Evolutionary conservation across 2,113 vertebrate species (phyloP), one percentile per base, ranked within the genome.

Genomic region (Chelonoidis abingdonii): DNA sequence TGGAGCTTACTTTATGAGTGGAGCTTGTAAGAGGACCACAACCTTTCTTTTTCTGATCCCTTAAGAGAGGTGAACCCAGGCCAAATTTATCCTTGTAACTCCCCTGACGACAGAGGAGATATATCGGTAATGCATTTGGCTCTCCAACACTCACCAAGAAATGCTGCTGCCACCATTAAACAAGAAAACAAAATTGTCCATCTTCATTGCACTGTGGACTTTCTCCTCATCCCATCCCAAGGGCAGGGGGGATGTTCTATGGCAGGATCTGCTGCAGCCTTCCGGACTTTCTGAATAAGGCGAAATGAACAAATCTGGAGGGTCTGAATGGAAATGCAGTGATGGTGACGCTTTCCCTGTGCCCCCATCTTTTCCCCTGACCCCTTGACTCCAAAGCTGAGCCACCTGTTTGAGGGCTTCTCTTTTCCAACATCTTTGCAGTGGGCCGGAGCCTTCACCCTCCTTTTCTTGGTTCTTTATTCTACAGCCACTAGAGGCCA

Each of bases 401-500:
- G 7, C 38, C 25, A 10, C 25, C n/a, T 41, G 5, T 29, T 29
- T 27, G 75, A 47, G 11, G 44, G 41, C 41, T 13, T 59, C 82
- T 38, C 27, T 57, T n/a, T 78, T 78, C 41, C 75, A 47, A 57
- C 41, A 62, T 47, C 41, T 59, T 38, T 83, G 81, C 56, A 47
- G 5, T 59, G n/a, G 49, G 12, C 53, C 8, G 6, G 52, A 56
- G 12, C 12, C 41, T 88, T 10, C 84, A 83, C 87, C 22, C 14
- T 17, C 49, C 83, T 44, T 53, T 56, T 53, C 53, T 0, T 8
- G 76, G 52, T 24, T 84, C 95, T 92, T 9, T 95, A 94, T 97
- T 96, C 95, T 98, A 93, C 93, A 79, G 96, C 97, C 98, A 97
- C 98, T 93, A 98, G 98, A 98, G 98, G 98, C 98, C 96, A 94